Percentiles rank a stretch among this genome's conserved stretches.
These are phyloP conservation scores for Zingel zingel DNA, from an alignment of 2,113 vertebrate species.

Conservation along the genomic window DNA sequence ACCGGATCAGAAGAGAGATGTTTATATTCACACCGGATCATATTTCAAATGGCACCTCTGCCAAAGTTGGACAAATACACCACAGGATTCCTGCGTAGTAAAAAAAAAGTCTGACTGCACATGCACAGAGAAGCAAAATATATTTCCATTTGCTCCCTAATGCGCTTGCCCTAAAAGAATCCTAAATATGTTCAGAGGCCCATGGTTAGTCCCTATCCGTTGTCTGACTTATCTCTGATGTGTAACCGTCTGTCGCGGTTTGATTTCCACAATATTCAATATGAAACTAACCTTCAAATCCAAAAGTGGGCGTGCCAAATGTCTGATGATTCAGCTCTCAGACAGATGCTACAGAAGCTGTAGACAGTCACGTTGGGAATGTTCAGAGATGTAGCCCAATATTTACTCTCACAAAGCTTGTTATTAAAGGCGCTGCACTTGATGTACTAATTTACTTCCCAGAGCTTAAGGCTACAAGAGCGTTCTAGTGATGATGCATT, in stretches of 20 bases:
- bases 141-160: constrained; percentile 12
- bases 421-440: constrained; percentile 4
- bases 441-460: constrained; percentile 1
- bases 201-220: background rate
- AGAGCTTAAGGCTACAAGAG: background rate
- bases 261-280: constrained; percentile 45
- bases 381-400: constrained; percentile 9
- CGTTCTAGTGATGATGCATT: background rate
- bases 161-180: constrained; percentile 13
- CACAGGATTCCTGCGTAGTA: constrained; percentile 43
- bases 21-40: constrained; percentile 76
- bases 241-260: constrained; percentile 23
- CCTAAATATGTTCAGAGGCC: constrained; percentile 30
- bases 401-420: constrained; percentile 11
- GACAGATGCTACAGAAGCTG: constrained; percentile 36
- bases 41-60: constrained; percentile 71
- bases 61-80: constrained; percentile 69
- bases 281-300: constrained; percentile 29
- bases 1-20: constrained; percentile 63
- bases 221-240: background rate
- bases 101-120: constrained; percentile 17
- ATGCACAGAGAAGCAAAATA: constrained; percentile 25
- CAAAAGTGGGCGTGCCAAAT: constrained; percentile 30
- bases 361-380: constrained; percentile 23
- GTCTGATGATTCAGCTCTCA: constrained; percentile 36